Conservation (phyloP, 2,113 vertebrate genomes). For the Chloropsis hardwickii region DNA sequence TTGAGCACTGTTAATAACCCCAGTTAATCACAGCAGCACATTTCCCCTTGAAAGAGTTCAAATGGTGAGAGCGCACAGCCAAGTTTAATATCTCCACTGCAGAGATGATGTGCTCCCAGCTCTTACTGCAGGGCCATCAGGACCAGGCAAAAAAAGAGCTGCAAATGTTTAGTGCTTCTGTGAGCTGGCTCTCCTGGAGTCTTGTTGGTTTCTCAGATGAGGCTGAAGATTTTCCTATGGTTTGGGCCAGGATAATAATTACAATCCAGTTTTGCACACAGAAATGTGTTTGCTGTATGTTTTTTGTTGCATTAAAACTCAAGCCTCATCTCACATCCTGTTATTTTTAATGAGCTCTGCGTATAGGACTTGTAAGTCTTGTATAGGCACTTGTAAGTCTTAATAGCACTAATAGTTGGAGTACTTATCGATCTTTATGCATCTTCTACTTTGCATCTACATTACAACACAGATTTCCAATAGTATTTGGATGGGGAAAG, state of each 20-base stretch:
- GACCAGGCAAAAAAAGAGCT: not conserved
- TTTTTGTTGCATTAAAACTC: not conserved
- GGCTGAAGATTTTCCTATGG: not conserved
- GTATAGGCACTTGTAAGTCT: not conserved
- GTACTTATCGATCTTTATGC: not conserved
- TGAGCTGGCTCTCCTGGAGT: not conserved
- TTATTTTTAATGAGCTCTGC: not conserved
- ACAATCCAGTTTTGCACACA: not conserved
- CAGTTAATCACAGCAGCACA: constrained; percentile 16
- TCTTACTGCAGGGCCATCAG: not conserved
- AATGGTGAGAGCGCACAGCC: not conserved
- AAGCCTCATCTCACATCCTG: not conserved
- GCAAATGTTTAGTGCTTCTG: not conserved
- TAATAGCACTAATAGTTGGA: not conserved
- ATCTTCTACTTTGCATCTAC: not conserved
- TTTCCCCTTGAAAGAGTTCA: constrained; percentile 44
- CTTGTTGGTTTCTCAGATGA: not conserved
- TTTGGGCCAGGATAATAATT: not conserved
- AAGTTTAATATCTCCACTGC: not conserved
- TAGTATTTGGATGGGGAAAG: constrained; percentile 8
- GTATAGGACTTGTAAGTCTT: not conserved
- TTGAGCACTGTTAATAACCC: constrained; percentile 24
- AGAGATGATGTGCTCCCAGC: not conserved
- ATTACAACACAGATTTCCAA: not conserved
- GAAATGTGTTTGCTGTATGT: not conserved